Conservation (phyloP, 2,888 invertebrate genomes). For the Bibio marci region DNA sequence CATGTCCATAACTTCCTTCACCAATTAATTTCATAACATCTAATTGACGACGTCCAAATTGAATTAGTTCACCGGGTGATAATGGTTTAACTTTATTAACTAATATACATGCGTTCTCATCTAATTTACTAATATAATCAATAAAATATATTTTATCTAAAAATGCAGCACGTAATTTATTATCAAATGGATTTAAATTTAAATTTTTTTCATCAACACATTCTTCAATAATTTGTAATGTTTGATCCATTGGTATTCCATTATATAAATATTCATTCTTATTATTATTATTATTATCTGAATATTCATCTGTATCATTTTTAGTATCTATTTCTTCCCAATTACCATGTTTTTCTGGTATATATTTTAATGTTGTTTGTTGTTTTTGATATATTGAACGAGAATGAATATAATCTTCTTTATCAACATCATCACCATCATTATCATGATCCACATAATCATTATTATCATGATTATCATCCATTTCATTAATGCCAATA, state of each 20-base stretch:
- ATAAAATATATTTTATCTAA: slow-evolving; percentile 57
- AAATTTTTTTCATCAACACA: slow-evolving; percentile 15
- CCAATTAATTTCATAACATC: slow-evolving; percentile 53
- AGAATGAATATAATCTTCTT: too few species aligned
- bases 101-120: slow-evolving; percentile 34
- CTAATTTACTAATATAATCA: slow-evolving; percentile 34
- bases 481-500: too few species aligned
- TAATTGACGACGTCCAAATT: slow-evolving; percentile 34
- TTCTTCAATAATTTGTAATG: slow-evolving; percentile 14
- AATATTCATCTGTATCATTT: not conserved
- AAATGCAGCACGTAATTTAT: slow-evolving; percentile 45
- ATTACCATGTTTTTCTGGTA: not conserved
- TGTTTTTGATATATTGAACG: too few species aligned
- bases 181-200: slow-evolving; percentile 66
- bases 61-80: slow-evolving; percentile 21
- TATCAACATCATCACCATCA: too few species aligned
- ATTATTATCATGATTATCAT: too few species aligned
- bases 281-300: slow-evolving; percentile 8
- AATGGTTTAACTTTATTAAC: slow-evolving; percentile 37
- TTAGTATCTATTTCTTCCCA: not conserved
- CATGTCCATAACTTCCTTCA: slow-evolving; percentile 69
- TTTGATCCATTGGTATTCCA: slow-evolving; percentile 15
- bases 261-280: slow-evolving; percentile 1
- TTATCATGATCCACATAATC: too few species aligned
- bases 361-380: not conserved